Evolutionary conservation across 1,140 invertebrate species (phyloP).

Genomic region (Aethina tumida): DNA sequence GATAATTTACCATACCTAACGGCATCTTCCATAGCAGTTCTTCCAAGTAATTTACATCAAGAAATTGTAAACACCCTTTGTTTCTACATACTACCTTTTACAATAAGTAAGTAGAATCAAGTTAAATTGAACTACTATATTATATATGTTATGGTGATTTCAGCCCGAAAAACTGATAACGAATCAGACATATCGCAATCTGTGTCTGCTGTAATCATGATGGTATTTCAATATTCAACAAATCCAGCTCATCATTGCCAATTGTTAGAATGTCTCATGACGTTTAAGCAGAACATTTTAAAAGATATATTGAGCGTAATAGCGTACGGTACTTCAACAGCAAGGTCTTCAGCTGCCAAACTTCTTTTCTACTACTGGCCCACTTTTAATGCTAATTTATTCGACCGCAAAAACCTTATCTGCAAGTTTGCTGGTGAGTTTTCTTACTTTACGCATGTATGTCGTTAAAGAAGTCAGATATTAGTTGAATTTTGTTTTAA

Average conservation of each 20-base stretch:
- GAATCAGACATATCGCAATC: slow-evolving; percentile 85
- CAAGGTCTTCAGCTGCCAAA: slow-evolving; percentile 87
- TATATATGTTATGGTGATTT: slow-evolving; percentile 17
- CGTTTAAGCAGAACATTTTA: slow-evolving; percentile 76
- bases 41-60: slow-evolving; percentile 84
- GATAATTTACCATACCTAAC: slow-evolving; percentile 91
- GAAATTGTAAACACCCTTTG: slow-evolving; percentile 92
- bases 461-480: neutral
- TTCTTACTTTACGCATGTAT: neutral
- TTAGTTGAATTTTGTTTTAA: slow-evolving; percentile 11
- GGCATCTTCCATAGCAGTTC: slow-evolving; percentile 84
- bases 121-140: slow-evolving; percentile 1
- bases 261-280: slow-evolving; percentile 89
- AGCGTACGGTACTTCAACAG: slow-evolving; percentile 89
- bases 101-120: slow-evolving; percentile 64
- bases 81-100: slow-evolving; percentile 94
- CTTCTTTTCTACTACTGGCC: slow-evolving; percentile 99
- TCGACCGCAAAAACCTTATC: slow-evolving; percentile 80
- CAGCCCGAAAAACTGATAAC: slow-evolving; percentile 57
- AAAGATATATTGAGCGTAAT: slow-evolving; percentile 94
- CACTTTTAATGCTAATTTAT: slow-evolving; percentile 88
- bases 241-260: slow-evolving; percentile 91
- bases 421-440: slow-evolving; percentile 79
- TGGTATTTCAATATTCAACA: slow-evolving; percentile 92
- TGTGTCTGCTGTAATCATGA: slow-evolving; percentile 90